Evolutionary conservation across 1,140 invertebrate species (phyloP).

Genomic region (Wiebesia pumilae): DNA sequence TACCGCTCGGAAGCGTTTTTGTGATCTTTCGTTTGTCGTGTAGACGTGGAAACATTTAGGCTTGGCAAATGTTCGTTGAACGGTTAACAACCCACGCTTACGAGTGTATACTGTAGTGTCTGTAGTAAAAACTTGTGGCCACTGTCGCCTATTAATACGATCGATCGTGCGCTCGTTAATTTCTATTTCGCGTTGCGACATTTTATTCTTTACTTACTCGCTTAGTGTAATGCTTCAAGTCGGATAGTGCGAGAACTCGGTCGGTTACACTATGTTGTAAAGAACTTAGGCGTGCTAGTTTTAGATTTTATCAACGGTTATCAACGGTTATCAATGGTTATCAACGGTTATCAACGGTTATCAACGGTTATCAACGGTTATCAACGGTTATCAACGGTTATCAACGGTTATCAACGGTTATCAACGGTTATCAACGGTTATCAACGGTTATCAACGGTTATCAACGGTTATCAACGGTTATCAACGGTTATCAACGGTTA

Average conservation of each 20-base stretch:
- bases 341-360: too few relatives aligned
- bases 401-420: too few relatives aligned
- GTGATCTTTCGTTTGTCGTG: neutral
- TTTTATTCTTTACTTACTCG: conserved; percentile 8
- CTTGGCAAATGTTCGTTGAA: neutral
- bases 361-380: too few relatives aligned
- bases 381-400: too few relatives aligned
- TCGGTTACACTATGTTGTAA: too few relatives aligned
- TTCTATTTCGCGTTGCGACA: conserved; percentile 58
- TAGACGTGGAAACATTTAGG: neutral
- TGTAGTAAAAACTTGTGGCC: neutral
- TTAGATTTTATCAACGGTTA: too few relatives aligned
- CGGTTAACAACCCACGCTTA: conserved; percentile 62
- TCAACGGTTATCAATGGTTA: too few relatives aligned
- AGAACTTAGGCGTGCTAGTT: too few relatives aligned
- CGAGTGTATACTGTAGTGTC: conserved; percentile 59
- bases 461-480: too few relatives aligned
- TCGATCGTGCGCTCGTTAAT: conserved; percentile 66
- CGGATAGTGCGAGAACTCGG: neutral
- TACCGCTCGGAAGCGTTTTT: neutral
- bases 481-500: too few relatives aligned
- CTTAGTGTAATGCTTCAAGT: neutral
- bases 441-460: too few relatives aligned
- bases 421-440: too few relatives aligned
- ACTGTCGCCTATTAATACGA: conserved; percentile 62